Conservation (phyloP, 2,888 invertebrate genomes). For the Lissocephala sabroskyi region DNA sequence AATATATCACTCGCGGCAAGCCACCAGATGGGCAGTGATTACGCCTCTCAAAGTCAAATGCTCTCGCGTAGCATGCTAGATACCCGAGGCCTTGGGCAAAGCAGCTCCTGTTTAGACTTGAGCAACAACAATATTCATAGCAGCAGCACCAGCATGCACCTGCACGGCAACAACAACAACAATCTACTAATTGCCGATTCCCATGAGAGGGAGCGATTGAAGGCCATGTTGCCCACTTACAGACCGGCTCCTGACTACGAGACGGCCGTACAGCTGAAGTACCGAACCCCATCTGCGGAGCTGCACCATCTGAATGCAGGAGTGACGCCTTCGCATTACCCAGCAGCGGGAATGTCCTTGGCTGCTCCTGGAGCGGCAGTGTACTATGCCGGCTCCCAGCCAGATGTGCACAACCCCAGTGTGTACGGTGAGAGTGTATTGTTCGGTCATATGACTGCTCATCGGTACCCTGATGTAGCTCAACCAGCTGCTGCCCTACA, state of each 20-base stretch:
- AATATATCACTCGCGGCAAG: constrained; percentile 70
- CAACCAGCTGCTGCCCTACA: constrained; percentile 73
- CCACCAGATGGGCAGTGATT: constrained; percentile 66
- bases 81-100: constrained; percentile 64
- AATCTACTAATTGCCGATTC: constrained; percentile 39
- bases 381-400: constrained; percentile 78
- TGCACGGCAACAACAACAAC: constrained; percentile 40
- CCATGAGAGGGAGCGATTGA: constrained; percentile 74
- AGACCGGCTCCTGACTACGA: constrained; percentile 96
- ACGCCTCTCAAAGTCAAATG: constrained; percentile 23
- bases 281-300: constrained; percentile 76
- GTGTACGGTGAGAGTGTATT: constrained; percentile 53
- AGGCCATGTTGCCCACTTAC: constrained; percentile 86
- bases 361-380: constrained; percentile 43
- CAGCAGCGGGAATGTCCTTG: constrained; percentile 42
- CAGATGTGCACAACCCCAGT: constrained; percentile 79
- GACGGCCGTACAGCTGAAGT: constrained; percentile 87
- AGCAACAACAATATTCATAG: constrained; percentile 70
- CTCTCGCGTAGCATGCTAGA: constrained; percentile 51
- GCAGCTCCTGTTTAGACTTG: constrained; percentile 71
- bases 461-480: constrained; percentile 79
- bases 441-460: constrained; percentile 67
- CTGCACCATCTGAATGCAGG: constrained; percentile 61
- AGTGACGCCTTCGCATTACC: constrained; percentile 43
- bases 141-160: constrained; percentile 52